These are phyloP conservation scores for Catharus ustulatus DNA, from an alignment of 2,797 vertebrate species.

Conservation along the genomic window DNA sequence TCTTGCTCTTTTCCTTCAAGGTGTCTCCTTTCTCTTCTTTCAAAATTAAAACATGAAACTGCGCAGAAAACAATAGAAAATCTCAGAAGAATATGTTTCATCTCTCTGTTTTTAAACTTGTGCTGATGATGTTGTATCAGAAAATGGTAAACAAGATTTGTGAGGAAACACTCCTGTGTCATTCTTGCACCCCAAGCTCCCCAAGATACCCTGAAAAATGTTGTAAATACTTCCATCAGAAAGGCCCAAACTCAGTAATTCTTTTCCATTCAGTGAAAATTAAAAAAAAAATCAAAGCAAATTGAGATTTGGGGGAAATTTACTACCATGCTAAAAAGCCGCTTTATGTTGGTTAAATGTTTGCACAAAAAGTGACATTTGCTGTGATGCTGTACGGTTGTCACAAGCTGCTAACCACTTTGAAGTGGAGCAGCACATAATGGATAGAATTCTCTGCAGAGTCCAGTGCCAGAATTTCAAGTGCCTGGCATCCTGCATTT, in stretches of 20 bases:
- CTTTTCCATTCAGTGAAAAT: constrained; percentile 55
- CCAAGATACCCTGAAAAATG: not conserved
- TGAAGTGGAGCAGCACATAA: constrained; percentile 67
- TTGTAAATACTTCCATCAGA: constrained; percentile 33
- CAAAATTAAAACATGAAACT: not conserved
- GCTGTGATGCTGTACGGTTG: constrained; percentile 59
- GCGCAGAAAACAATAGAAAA: not conserved
- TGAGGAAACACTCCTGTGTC: not conserved
- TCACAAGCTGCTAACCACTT: constrained; percentile 60
- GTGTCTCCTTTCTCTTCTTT: not conserved
- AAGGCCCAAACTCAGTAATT: not conserved
- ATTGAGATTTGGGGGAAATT: constrained; percentile 48
- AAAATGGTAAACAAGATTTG: constrained; percentile 3
- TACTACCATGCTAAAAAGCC: constrained; percentile 30
- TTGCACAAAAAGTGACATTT: constrained; percentile 72
- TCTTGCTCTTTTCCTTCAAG: not conserved
- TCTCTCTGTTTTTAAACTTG: not conserved
- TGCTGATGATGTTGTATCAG: not conserved
- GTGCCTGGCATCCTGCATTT: constrained; percentile 62
- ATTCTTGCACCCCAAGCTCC: not conserved
- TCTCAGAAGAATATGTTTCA: not conserved
- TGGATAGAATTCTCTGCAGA: constrained; percentile 56
- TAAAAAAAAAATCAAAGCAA: constrained; percentile 38
- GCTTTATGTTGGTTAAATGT: constrained; percentile 63
- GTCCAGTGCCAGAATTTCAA: constrained; percentile 60